Percentiles rank a stretch among this genome's conserved stretches.
Conservation (phyloP, 2,888 invertebrate species). For the Cryptophagus acutangulus region DNA sequence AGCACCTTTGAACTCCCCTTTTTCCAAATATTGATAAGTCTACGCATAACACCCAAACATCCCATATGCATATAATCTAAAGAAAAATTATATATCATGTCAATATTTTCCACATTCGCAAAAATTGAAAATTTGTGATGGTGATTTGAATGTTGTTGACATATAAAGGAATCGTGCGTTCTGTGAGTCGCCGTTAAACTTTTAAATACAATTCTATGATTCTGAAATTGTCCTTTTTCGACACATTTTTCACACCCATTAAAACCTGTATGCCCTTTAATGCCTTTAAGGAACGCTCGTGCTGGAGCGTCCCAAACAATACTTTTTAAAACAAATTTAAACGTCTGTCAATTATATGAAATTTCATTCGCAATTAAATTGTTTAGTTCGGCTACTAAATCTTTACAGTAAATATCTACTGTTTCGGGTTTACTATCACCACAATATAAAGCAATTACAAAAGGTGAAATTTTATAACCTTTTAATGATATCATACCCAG, state of each 20-base stretch:
- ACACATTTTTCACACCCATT: constrained; percentile 9
- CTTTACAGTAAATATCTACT: not conserved
- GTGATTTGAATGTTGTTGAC: not conserved
- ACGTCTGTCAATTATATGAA: not conserved
- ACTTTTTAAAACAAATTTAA: not conserved
- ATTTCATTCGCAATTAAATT: not conserved
- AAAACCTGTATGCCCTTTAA: constrained; percentile 10
- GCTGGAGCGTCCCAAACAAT: constrained; percentile 12
- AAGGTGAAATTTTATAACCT: not conserved
- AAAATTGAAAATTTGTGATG: constrained; percentile 5
- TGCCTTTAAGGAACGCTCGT: constrained; percentile 6
- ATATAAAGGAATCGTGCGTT: constrained; percentile 3
- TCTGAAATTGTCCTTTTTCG: not conserved
- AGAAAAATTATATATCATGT: constrained; percentile 8
- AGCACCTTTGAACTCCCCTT: not conserved
- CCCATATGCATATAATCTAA: constrained; percentile 4
- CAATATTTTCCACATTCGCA: constrained; percentile 6
- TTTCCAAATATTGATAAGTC: not conserved
- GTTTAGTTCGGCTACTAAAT: not conserved
- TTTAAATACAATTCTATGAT: constrained; percentile 3
- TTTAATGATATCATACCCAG: too few relatives aligned
- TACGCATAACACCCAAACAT: constrained; percentile 2
- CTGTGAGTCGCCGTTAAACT: not conserved
- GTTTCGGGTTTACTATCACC: not conserved
- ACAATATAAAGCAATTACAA: constrained; percentile 2